Conservation (phyloP, 64 coral and sea anemone species). For the Porites lutea region DNA sequence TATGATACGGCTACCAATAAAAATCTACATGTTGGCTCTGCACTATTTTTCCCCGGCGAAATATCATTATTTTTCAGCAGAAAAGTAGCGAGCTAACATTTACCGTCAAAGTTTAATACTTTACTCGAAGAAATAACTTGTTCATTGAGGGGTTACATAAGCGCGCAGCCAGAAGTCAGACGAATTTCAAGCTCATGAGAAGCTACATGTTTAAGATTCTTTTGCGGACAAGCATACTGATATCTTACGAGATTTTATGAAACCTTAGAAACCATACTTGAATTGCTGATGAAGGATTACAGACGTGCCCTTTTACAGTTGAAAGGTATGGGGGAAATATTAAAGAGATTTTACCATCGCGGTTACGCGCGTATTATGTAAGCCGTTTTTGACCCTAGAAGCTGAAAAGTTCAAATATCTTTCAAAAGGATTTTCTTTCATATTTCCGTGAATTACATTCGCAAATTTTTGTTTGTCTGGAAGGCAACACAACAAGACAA, state of each 20-base stretch:
- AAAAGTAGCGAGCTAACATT: neutral
- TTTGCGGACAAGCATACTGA: neutral
- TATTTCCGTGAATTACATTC: neutral
- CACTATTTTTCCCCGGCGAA: neutral
- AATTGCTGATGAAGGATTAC: slow-evolving; percentile 16
- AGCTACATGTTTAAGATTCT: slow-evolving; percentile 9
- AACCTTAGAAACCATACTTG: slow-evolving; percentile 25
- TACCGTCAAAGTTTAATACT: neutral
- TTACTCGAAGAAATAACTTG: neutral
- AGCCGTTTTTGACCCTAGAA: slow-evolving; percentile 22
- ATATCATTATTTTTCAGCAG: neutral
- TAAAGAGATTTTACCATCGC: neutral
- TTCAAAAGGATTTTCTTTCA: neutral
- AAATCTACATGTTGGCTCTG: neutral
- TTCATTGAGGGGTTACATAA: neutral
- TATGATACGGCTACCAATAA: neutral
- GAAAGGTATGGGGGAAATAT: slow-evolving; percentile 25
- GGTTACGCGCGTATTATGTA: neutral
- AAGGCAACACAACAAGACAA: neutral
- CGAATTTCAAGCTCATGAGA: neutral
- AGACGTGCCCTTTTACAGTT: neutral
- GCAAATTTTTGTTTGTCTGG: neutral
- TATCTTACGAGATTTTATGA: slow-evolving; percentile 27
- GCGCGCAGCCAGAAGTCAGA: neutral
- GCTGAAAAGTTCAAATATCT: neutral